phyloP scores from a whole-genome alignment of 2,113 vertebrate species.

The Oncorhynchus nerka region DNA sequence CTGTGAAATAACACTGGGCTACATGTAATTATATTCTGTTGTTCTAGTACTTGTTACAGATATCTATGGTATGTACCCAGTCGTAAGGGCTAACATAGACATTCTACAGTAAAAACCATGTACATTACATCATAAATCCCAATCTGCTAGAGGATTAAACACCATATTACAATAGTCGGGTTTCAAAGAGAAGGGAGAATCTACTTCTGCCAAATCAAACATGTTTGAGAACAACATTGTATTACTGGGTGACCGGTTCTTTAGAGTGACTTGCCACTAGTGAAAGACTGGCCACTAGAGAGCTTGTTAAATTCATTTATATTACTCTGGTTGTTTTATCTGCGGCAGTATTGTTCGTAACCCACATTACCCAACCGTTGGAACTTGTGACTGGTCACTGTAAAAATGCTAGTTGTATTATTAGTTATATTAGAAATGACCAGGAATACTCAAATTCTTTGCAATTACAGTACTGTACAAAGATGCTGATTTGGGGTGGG shows the following conservation, averaged over 20 bases:
- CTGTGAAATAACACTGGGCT: not conserved
- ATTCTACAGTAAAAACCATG: not conserved
- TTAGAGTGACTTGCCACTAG: too few species aligned
- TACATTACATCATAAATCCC: not conserved
- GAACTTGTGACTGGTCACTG: too few species aligned
- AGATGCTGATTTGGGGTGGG: too few species aligned
- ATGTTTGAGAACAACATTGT: slow-evolving; percentile 31
- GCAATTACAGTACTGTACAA: too few species aligned
- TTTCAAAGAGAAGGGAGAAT: slow-evolving; percentile 24
- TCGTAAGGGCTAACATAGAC: not conserved
- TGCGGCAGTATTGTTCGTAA: too few species aligned
- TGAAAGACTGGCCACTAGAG: too few species aligned
- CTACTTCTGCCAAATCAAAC: slow-evolving; percentile 42
- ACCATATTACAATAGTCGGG: slow-evolving; percentile 10
- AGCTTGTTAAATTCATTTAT: too few species aligned
- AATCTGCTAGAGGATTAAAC: not conserved
- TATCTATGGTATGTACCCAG: not conserved
- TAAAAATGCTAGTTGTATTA: too few species aligned
- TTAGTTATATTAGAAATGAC: too few species aligned
- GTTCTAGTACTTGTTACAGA: not conserved
- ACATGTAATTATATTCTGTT: not conserved
- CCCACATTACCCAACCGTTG: too few species aligned
- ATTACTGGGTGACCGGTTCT: not conserved
- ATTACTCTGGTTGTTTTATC: too few species aligned
- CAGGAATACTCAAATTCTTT: too few species aligned